Evolutionary conservation across 2,888 invertebrate genomes (phyloP), one percentile per base, ranked within the genome.

Genomic region (Lymantria dispar): DNA sequence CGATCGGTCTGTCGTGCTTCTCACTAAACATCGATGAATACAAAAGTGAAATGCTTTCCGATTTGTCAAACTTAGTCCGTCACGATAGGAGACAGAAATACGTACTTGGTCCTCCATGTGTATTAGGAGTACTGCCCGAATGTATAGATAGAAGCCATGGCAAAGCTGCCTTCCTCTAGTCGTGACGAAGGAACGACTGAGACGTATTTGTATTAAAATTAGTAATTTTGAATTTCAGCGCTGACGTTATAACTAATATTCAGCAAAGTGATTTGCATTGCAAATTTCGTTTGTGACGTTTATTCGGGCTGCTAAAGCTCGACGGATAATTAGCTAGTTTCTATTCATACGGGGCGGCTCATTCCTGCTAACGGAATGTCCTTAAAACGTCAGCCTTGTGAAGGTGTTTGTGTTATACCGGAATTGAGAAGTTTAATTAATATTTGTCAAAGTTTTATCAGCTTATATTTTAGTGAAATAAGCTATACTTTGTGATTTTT

Each of bases 221-320:
- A 85, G 73, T 87, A 87, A 90, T 89, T 90, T 90, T 87, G 85
- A 90, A 87, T 85, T 88, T 86, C 85, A 82, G 76, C 76, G 78
- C 78, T 83, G 86, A 85, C 87, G 87, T 80, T 87, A 76, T 86
- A 87, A 87, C 85, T 89, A 90, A 89, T 89, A 90, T 88, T 87
- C 85, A 87, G 82, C 84, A 73, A n/a, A 75, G 76, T 84, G 78
- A 91, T 91, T 91, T 90, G 91, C 89, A 91, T 86, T 91, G 91
- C 89, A 91, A 90, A 90, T 91, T n/a, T 88, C 67, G 82, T 81
- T 72, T 77, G 81, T 87, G 87, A 87, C 88, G 85, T 85, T 84
- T 75, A 79, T 78, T 72, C 76, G 76, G 76, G 76, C 76, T 71
- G 79, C 76, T 83, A 84, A 91, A 90, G 91, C 89, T 88, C 82